phyloP scores from a whole-genome alignment of 2,888 invertebrate species.

The Orthonychiurus folsomi region DNA sequence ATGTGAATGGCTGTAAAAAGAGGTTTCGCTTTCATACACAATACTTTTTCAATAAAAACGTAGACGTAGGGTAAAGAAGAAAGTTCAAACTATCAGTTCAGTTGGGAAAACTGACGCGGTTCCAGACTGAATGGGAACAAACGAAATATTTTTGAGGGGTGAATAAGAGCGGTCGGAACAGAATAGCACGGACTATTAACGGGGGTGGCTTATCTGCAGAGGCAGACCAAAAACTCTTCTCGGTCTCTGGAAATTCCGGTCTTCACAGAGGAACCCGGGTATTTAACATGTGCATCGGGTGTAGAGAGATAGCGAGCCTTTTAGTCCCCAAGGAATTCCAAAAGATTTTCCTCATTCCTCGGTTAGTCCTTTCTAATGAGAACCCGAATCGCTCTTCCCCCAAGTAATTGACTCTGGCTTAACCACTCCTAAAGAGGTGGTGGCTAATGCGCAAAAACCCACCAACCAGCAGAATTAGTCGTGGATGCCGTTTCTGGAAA shows the following conservation, averaged over 20 bases:
- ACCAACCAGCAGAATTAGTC: too few species aligned
- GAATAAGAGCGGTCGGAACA: background rate
- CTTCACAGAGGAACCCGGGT: too few species aligned
- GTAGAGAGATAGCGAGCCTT: background rate
- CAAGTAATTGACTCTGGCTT: background rate
- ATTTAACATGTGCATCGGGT: background rate
- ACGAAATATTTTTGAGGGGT: background rate
- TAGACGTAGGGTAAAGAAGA: too few species aligned
- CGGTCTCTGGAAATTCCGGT: too few species aligned
- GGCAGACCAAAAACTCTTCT: background rate
- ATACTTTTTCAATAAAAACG: too few species aligned
- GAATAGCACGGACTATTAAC: too few species aligned
- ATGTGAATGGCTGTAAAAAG: too few species aligned
- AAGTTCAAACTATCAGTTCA: background rate
- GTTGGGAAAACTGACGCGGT: background rate
- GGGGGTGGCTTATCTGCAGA: background rate
- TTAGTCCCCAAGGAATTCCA: background rate
- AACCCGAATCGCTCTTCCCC: background rate
- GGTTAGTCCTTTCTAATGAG: background rate
- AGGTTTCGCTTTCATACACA: too few species aligned
- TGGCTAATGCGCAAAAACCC: too few species aligned
- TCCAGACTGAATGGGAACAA: background rate
- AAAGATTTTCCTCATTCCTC: background rate
- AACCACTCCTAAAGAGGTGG: slow-evolving; percentile 1
- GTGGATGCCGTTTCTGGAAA: too few species aligned